Base-by-base conservation (phyloP, 2,113 vertebrate genomes). In the Aegotheles bennettii region DNA sequence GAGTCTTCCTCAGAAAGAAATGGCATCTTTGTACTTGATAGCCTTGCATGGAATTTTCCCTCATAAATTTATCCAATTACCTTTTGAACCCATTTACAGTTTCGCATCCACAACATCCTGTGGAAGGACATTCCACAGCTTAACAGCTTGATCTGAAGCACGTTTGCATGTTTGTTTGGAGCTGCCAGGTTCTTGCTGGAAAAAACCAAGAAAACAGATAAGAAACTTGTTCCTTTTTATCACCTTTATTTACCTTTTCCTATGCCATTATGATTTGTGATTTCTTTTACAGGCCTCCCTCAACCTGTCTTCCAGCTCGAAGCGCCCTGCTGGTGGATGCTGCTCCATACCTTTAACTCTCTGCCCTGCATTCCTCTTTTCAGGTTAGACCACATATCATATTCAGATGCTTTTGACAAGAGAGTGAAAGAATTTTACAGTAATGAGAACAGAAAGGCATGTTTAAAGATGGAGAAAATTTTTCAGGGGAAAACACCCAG, bases 71-170 rank as follows among this genome's bases (percentile, higher is more conserved):
- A 65, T 65, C 36, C 78, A 53, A 33, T 93, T 88, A 86, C 88
- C 75, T 93, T 94, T 90, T 92, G 90, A 96, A 90, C 75, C 28
- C 90, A 86, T 92, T 83, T 91, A 76, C 83, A 94, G 70, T 84
- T 76, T 33, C 1, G 4, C 43, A 83, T 79, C 75, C 85, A 91
- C 79, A 93, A 96, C 90, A 95, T 95, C 95, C 96, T 83, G 92
- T 60, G 90, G 90, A 93, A 93, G 92, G 92, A 95, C 88, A 94
- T 93, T 94, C 94, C 95, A 90, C 59, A 93, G 82, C 63, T 69
- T 59, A 84, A 60, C 73, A 38, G 84, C 65, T 84, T 91, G 84
- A 83, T 69, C 67, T 50, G 17, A 48, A 47, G 42, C n/a, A 93
- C 53, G 42, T 88, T 26, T 33, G 35, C 36, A 68, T 14, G 1